Percentiles rank a stretch among this genome's conserved stretches.
These are phyloP conservation scores for Thera britannica DNA, from an alignment of 2,888 invertebrate genomes.

Conservation along the genomic window DNA sequence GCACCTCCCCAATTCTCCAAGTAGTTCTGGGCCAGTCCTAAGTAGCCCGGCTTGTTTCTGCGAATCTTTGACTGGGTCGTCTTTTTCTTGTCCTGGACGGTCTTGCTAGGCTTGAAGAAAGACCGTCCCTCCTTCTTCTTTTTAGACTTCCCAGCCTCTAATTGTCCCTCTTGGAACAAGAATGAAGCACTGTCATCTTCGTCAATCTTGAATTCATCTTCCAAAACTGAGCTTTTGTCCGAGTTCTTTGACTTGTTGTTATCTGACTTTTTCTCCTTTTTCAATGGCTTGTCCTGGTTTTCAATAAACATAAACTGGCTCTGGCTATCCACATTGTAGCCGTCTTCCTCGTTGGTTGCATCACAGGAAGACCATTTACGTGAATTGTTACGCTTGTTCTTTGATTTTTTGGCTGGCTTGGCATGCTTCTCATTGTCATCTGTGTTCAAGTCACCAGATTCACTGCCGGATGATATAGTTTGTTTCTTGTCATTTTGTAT, in stretches of 20 bases:
- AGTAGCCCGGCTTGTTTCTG: constrained; percentile 73
- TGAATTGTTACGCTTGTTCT: constrained; percentile 75
- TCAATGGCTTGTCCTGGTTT: constrained; percentile 70
- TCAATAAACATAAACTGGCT: constrained; percentile 81
- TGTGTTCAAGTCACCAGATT: constrained; percentile 76
- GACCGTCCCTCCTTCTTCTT: constrained; percentile 81
- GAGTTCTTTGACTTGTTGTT: constrained; percentile 55
- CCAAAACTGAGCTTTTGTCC: constrained; percentile 57
- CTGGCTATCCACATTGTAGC: constrained; percentile 62
- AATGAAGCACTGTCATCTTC: constrained; percentile 70
- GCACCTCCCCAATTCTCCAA: constrained; percentile 84
- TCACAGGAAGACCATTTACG: constrained; percentile 86
- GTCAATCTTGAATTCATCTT: constrained; percentile 64
- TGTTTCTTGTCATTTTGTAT: constrained; percentile 72
- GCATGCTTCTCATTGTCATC: constrained; percentile 74
- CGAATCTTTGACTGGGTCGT: constrained; percentile 68
- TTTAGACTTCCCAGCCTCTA: constrained; percentile 63
- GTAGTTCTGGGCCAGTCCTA: constrained; percentile 74
- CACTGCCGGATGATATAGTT: constrained; percentile 79
- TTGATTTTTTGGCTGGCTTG: constrained; percentile 70
- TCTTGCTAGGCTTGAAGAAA: constrained; percentile 67
- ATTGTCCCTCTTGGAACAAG: constrained; percentile 68
- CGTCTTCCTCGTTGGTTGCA: constrained; percentile 73
- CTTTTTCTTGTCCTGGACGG: constrained; percentile 78
- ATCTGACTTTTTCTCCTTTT: constrained; percentile 71